phyloP scores from a whole-genome alignment of 2,113 vertebrate genomes.

The Oxyura jamaicensis region DNA sequence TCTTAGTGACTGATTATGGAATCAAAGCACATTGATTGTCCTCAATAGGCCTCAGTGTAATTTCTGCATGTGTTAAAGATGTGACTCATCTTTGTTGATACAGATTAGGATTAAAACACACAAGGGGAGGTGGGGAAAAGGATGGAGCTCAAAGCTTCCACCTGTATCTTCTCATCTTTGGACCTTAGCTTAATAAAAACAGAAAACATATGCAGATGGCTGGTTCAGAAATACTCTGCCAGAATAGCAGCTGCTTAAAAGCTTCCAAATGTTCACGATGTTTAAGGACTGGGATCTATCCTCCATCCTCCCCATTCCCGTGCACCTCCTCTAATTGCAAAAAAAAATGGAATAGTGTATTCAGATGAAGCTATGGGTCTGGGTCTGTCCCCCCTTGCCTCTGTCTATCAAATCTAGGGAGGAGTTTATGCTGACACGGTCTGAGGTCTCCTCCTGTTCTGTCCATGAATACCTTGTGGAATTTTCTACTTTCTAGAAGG shows the following conservation, averaged over 20 bases:
- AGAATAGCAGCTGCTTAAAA: slow-evolving; percentile 46
- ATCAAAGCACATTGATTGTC: neutral
- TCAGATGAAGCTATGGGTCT: neutral
- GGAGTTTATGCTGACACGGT: neutral
- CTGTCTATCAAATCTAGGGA: neutral
- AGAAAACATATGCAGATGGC: slow-evolving; percentile 42
- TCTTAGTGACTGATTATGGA: slow-evolving; percentile 24
- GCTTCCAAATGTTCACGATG: slow-evolving; percentile 58
- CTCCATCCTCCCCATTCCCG: neutral
- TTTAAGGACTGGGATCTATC: slow-evolving; percentile 33
- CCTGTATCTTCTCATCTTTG: slow-evolving; percentile 21
- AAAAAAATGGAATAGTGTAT: neutral
- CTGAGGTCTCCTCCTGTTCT: neutral
- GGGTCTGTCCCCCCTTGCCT: neutral
- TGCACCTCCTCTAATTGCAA: neutral
- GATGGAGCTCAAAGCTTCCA: neutral
- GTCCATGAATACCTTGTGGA: neutral
- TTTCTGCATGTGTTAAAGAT: slow-evolving; percentile 18
- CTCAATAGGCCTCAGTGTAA: neutral
- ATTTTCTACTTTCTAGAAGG: neutral
- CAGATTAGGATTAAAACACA: slow-evolving; percentile 49
- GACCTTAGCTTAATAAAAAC: slow-evolving; percentile 33
- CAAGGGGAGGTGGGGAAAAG: neutral
- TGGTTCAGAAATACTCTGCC: slow-evolving; percentile 29
- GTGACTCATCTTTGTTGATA: slow-evolving; percentile 13